phyloP scores from a whole-genome alignment of 2,797 vertebrate species.

The Lepidocolaptes lacrymiger region DNA sequence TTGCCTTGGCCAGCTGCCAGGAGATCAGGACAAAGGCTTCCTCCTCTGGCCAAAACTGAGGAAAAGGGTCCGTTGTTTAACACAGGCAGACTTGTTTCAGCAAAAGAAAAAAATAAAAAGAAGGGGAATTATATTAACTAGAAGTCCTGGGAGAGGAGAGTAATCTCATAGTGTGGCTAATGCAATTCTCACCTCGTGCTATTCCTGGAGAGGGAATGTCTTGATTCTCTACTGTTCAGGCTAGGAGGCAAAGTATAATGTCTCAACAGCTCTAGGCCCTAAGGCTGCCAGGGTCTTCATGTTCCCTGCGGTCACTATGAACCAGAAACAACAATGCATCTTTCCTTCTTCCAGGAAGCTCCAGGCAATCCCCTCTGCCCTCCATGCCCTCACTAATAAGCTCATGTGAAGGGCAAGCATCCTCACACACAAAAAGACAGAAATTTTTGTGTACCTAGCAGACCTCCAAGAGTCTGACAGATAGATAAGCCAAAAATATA shows the following conservation, averaged over 20 bases:
- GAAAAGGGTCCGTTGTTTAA: constrained; percentile 62
- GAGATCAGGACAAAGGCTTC: constrained; percentile 43
- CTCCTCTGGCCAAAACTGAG: constrained; percentile 39
- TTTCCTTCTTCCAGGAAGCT: not conserved
- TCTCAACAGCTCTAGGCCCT: not conserved
- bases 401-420: fast-evolving
- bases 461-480: not conserved
- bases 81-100: constrained; percentile 60
- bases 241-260: not conserved
- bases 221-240: not conserved
- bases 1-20: constrained; percentile 55
- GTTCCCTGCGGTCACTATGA: not conserved
- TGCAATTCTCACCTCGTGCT: constrained; percentile 22
- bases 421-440: not conserved
- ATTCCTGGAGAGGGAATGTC: not conserved
- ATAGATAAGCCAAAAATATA: not conserved
- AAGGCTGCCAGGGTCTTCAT: not conserved
- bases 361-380: not conserved
- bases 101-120: constrained; percentile 33
- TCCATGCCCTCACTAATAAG: not conserved
- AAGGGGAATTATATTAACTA: constrained; percentile 31
- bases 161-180: constrained; percentile 31
- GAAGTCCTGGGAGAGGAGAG: constrained; percentile 29
- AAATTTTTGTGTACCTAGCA: not conserved
- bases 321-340: not conserved